Percentiles rank a stretch among this genome's conserved stretches.
Conservation (phyloP, 2,888 invertebrate genomes). For the Oscheius sp. region DNA sequence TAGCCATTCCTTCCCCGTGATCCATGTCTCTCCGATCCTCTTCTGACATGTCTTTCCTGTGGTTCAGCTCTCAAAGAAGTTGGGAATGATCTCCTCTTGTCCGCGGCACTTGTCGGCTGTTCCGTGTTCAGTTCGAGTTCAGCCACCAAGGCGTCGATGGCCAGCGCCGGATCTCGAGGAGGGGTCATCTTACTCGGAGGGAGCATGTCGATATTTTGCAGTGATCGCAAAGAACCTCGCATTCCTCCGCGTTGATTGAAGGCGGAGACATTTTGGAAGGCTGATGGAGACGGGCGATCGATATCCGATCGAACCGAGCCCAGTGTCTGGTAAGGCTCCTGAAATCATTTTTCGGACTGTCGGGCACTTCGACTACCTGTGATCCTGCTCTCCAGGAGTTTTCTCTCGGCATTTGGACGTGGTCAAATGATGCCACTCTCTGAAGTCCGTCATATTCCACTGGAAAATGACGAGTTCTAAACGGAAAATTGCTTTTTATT, state of each 20-base stretch:
- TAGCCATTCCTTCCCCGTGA: slow-evolving; percentile 18
- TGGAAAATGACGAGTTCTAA: slow-evolving; percentile 43
- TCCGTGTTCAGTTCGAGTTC: slow-evolving; percentile 71
- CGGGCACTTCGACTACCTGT: slow-evolving; percentile 47
- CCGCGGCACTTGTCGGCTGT: slow-evolving; percentile 46
- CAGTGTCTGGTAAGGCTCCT: slow-evolving; percentile 65
- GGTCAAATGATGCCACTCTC: slow-evolving; percentile 47
- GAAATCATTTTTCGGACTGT: slow-evolving; percentile 32
- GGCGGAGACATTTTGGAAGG: slow-evolving; percentile 55
- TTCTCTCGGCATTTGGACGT: slow-evolving; percentile 36
- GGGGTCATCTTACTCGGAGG: slow-evolving; percentile 26
- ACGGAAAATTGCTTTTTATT: slow-evolving; percentile 1
- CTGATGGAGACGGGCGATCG: slow-evolving; percentile 55
- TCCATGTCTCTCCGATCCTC: slow-evolving; percentile 28
- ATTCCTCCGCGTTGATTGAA: slow-evolving; percentile 43
- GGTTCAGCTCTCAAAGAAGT: slow-evolving; percentile 41
- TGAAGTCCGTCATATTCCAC: slow-evolving; percentile 37
- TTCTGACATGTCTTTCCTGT: neutral
- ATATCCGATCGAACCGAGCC: slow-evolving; percentile 55
- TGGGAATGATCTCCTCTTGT: slow-evolving; percentile 62
- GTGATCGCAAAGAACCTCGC: slow-evolving; percentile 46
- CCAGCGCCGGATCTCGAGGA: slow-evolving; percentile 59
- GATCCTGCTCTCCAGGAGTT: slow-evolving; percentile 54
- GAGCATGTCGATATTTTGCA: slow-evolving; percentile 45
- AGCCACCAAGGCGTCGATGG: slow-evolving; percentile 70